Evolutionary conservation across 1,140 invertebrate species (phyloP).

Genomic region (honey bee (Apis mellifera)): DNA sequence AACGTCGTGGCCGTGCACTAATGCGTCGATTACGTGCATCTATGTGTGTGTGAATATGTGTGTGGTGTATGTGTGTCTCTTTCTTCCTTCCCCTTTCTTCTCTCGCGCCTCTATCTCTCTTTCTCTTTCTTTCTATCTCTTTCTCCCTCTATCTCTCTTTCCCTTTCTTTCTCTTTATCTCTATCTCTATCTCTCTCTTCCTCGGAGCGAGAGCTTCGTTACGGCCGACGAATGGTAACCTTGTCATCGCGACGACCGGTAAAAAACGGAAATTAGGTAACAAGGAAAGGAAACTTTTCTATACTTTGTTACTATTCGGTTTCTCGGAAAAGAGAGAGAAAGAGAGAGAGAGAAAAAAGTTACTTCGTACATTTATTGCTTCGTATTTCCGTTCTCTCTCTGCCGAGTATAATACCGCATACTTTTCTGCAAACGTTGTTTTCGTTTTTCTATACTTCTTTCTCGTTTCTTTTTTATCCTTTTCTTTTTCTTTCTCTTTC

Average conservation of each 20-base stretch:
- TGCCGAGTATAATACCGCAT: not conserved
- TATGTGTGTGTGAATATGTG: not conserved
- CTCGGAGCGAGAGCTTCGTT: not conserved
- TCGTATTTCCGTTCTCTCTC: not conserved
- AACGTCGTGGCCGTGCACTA: not conserved
- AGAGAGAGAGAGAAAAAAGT: not conserved
- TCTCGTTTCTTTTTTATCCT: not conserved
- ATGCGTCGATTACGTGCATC: conserved; percentile 15
- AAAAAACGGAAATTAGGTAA: conserved; percentile 35
- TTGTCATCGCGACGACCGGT: conserved; percentile 7
- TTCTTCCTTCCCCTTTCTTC: not conserved
- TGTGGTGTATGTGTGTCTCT: not conserved
- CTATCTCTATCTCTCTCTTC: not conserved
- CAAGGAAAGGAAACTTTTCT: conserved; percentile 20
- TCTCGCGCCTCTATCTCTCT: not conserved
- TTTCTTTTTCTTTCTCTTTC: not conserved
- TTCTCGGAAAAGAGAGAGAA: not conserved
- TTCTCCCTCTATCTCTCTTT: not conserved
- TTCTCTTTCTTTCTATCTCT: not conserved
- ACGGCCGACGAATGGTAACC: conserved; percentile 3
- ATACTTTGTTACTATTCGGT: not conserved
- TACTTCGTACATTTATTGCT: conserved; percentile 10
- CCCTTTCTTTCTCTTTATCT: too few species aligned
- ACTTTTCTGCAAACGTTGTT: not conserved
- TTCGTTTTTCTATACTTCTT: not conserved